Conservation (phyloP, 2,797 vertebrate genomes). For the Danio choprae region DNA sequence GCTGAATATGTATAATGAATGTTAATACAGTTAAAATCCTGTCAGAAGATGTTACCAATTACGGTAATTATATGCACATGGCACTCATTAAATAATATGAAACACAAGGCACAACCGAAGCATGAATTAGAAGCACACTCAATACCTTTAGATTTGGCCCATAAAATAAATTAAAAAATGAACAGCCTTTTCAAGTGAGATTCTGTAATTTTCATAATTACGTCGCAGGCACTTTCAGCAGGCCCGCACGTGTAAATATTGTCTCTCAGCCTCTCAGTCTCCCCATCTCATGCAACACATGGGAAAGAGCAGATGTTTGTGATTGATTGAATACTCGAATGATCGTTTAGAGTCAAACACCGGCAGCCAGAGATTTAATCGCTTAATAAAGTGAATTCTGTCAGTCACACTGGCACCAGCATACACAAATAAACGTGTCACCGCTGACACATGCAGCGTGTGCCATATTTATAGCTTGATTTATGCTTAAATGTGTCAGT, state of each 20-base stretch:
- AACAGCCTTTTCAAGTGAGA: conserved; percentile 31
- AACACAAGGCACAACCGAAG: conserved; percentile 60
- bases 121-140: conserved; percentile 53
- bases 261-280: conserved; percentile 34
- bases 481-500: conserved; percentile 12
- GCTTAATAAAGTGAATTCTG: conserved; percentile 31
- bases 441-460: background rate
- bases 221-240: conserved; percentile 23
- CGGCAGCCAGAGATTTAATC: conserved; percentile 25
- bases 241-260: conserved; percentile 37
- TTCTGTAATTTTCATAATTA: conserved; percentile 50
- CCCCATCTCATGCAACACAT: conserved; percentile 19
- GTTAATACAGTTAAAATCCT: conserved; percentile 67
- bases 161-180: conserved; percentile 39
- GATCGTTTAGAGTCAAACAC: conserved; percentile 29
- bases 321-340: conserved; percentile 40
- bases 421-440: conserved; percentile 5
- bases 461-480: conserved; percentile 18
- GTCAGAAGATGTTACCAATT: conserved; percentile 70
- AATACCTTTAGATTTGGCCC: conserved; percentile 57
- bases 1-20: conserved; percentile 72
- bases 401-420: conserved; percentile 2
- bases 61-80: conserved; percentile 64
- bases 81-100: conserved; percentile 68
- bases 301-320: conserved; percentile 50